phyloP scores from a whole-genome alignment of 2,888 invertebrate species.

The Eugnorisma glareosa region DNA sequence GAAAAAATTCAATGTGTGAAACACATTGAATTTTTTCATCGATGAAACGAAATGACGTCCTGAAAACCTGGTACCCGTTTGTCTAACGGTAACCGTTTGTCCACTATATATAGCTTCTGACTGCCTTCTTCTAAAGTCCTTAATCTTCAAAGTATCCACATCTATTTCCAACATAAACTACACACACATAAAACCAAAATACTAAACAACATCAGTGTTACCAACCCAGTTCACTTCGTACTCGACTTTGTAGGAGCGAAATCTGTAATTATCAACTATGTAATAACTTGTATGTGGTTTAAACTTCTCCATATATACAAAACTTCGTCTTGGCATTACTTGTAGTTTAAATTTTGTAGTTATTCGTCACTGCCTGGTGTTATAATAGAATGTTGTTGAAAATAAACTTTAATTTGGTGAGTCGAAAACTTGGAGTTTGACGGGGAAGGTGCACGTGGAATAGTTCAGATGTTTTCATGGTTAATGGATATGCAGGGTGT shows the following conservation, averaged over 20 bases:
- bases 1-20: no score
- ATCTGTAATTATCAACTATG: slow-evolving; percentile 62
- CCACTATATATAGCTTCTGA: neutral
- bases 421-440: slow-evolving; percentile 39
- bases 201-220: slow-evolving; percentile 11
- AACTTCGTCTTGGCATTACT: slow-evolving; percentile 43
- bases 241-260: slow-evolving; percentile 33
- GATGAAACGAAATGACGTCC: no score
- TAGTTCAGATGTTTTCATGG: neutral
- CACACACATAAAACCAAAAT: slow-evolving; percentile 12
- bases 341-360: slow-evolving; percentile 52
- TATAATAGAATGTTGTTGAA: slow-evolving; percentile 35
- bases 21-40: no score
- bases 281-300: slow-evolving; percentile 54
- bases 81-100: neutral
- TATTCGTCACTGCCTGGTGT: slow-evolving; percentile 47
- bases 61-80: neutral
- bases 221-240: neutral
- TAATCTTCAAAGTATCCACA: neutral
- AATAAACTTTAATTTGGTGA: slow-evolving; percentile 48
- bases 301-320: slow-evolving; percentile 52
- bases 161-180: neutral
- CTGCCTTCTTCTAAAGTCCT: neutral
- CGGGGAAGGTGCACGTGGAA: slow-evolving; percentile 14
- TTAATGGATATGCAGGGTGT: no score